Evolutionary conservation across 2,113 vertebrate genomes (phyloP).

Genomic region (Thunnus thynnus): DNA sequence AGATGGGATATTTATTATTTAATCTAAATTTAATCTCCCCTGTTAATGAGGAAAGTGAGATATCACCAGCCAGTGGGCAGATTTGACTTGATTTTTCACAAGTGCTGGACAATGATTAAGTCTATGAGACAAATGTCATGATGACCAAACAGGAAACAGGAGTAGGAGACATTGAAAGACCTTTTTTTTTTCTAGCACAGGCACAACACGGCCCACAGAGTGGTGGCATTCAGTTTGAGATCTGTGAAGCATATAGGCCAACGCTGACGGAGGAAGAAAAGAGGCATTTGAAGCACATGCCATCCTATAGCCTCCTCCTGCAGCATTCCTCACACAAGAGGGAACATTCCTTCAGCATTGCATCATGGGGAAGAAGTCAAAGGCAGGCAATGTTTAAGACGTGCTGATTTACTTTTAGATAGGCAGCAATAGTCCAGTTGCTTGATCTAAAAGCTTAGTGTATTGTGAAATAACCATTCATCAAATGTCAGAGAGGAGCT

Average conservation of each 20-base stretch:
- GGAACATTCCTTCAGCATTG: slow-evolving; percentile 75
- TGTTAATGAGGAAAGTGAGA: neutral
- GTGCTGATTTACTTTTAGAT: slow-evolving; percentile 39
- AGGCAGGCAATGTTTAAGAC: slow-evolving; percentile 48
- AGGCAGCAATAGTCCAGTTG: neutral
- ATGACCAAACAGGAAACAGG: slow-evolving; percentile 61
- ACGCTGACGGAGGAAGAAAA: slow-evolving; percentile 42
- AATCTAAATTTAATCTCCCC: neutral
- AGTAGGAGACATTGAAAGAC: slow-evolving; percentile 52
- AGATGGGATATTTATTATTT: slow-evolving; percentile 7
- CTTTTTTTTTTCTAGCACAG: slow-evolving; percentile 41
- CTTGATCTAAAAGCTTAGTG: neutral
- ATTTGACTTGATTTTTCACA: slow-evolving; percentile 32
- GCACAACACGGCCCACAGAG: slow-evolving; percentile 45
- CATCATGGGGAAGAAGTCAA: slow-evolving; percentile 71
- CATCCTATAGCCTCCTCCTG: slow-evolving; percentile 66
- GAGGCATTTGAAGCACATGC: slow-evolving; percentile 54
- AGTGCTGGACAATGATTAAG: slow-evolving; percentile 31
- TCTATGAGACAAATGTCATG: slow-evolving; percentile 49
- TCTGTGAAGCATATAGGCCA: slow-evolving; percentile 36
- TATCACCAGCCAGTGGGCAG: slow-evolving; percentile 9
- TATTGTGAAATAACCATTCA: neutral
- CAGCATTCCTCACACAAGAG: slow-evolving; percentile 75
- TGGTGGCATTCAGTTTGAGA: slow-evolving; percentile 47
- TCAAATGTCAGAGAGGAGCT: neutral